These are phyloP conservation scores for Rhincodon typus DNA, from an alignment of 2,797 vertebrate genomes.

Conservation along the genomic window DNA sequence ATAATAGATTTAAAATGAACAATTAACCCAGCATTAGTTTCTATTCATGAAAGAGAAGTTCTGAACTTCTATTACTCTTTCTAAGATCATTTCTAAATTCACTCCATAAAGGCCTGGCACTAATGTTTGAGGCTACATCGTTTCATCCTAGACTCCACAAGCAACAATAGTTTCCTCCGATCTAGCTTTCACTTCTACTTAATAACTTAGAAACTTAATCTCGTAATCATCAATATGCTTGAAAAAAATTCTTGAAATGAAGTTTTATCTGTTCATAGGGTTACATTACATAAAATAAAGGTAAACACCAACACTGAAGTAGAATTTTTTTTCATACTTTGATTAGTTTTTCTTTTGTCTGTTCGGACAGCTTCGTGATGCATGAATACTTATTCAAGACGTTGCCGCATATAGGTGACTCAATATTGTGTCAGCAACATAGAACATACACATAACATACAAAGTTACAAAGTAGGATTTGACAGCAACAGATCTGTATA, in stretches of 20 bases:
- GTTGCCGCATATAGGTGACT: neutral
- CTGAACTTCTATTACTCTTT: no score
- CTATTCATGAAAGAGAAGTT: neutral
- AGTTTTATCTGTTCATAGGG: neutral
- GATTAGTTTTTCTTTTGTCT: constrained; percentile 50
- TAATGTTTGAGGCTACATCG: neutral
- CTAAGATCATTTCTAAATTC: neutral
- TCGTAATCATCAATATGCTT: neutral
- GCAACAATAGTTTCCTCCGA: no score
- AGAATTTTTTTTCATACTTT: constrained; percentile 42
- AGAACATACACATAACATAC: neutral
- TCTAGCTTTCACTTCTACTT: neutral
- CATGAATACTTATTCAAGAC: constrained; percentile 43
- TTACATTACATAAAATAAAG: neutral
- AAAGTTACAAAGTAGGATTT: neutral
- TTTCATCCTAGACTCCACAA: neutral
- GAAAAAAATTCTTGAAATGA: neutral
- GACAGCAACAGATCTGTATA: neutral
- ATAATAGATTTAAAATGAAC: neutral
- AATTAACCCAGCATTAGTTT: neutral
- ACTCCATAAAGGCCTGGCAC: neutral
- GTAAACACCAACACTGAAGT: constrained; percentile 39
- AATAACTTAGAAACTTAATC: neutral
- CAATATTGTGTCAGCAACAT: neutral
- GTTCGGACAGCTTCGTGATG: constrained; percentile 51